Percentiles rank a stretch among this genome's conserved stretches.
These are phyloP conservation scores for Talpa occidentalis DNA, from an alignment of 2,113 vertebrate genomes.

Conservation along the genomic window DNA sequence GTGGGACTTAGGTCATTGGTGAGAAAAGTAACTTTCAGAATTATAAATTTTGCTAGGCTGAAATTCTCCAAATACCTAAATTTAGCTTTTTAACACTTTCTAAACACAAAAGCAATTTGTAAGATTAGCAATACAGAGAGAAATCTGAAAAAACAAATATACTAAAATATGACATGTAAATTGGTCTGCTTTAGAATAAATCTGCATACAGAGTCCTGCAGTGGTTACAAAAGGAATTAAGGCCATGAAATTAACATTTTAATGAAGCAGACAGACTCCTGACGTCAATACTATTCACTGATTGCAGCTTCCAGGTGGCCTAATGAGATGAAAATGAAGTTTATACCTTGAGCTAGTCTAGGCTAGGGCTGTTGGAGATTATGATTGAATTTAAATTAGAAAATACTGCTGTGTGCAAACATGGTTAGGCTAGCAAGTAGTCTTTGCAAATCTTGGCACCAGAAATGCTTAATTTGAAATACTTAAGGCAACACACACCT, in stretches of 20 bases:
- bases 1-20: background rate
- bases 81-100: constrained; percentile 55
- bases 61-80: constrained; percentile 48
- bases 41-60: constrained; percentile 48
- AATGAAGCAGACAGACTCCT: constrained; percentile 88
- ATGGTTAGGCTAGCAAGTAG: constrained; percentile 86
- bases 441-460: constrained; percentile 79
- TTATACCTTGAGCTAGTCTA: constrained; percentile 87
- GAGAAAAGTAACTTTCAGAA: constrained; percentile 21
- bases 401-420: constrained; percentile 89
- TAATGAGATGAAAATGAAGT: constrained; percentile 90
- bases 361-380: constrained; percentile 85
- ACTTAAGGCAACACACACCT: constrained; percentile 73
- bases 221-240: constrained; percentile 87
- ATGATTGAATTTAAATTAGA: constrained; percentile 89
- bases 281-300: constrained; percentile 86
- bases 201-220: constrained; percentile 84
- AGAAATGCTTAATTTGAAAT: constrained; percentile 82
- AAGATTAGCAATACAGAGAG: constrained; percentile 80
- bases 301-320: constrained; percentile 89
- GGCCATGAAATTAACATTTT: constrained; percentile 90
- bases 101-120: constrained; percentile 71
- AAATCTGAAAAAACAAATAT: constrained; percentile 82
- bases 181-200: constrained; percentile 82
- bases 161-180: constrained; percentile 79